Percentiles rank a stretch among this genome's conserved stretches.
These are phyloP conservation scores for Gymnogyps californianus DNA, from an alignment of 2,113 vertebrate genomes.

Conservation along the genomic window DNA sequence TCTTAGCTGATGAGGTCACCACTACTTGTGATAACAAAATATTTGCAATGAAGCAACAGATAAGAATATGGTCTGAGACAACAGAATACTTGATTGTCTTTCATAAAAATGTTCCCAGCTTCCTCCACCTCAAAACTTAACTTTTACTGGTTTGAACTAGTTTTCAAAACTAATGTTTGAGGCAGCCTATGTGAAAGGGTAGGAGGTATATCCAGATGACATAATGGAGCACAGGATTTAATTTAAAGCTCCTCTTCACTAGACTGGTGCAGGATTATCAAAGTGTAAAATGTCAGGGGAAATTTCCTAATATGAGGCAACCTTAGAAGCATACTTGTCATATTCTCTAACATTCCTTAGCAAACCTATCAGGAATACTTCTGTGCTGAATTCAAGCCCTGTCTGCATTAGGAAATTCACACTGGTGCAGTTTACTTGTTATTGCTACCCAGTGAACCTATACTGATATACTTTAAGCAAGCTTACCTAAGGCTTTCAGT, in stretches of 20 bases:
- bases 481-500: neutral
- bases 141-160: neutral
- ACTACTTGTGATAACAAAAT: neutral
- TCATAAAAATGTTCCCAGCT: neutral
- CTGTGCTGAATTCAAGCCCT: neutral
- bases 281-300: neutral
- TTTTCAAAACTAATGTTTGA: neutral
- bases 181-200: neutral
- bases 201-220: neutral
- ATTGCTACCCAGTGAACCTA: neutral
- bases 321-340: neutral
- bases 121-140: neutral
- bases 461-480: neutral
- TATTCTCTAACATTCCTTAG: neutral
- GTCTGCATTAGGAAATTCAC: neutral
- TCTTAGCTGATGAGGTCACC: neutral
- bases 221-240: neutral
- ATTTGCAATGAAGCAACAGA: neutral
- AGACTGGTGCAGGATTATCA: neutral
- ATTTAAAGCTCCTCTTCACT: neutral
- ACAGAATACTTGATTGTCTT: neutral
- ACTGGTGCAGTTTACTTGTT: neutral
- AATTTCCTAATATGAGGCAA: neutral
- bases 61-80: neutral
- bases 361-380: neutral